These are phyloP conservation scores for Acanthurus tractus DNA, from an alignment of 2,797 vertebrate genomes.

Conservation along the genomic window DNA sequence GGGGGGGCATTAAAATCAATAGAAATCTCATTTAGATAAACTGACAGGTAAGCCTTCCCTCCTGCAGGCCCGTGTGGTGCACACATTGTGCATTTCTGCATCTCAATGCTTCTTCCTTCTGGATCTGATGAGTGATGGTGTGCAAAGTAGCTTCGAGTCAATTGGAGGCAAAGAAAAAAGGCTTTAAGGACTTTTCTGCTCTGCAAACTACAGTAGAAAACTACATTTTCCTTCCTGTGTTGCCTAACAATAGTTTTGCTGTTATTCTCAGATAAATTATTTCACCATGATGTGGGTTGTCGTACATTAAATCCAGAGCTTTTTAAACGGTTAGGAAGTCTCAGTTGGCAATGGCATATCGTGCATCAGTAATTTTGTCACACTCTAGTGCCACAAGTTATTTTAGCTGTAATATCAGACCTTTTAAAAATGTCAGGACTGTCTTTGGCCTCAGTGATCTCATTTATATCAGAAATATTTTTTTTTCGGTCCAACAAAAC, in stretches of 20 bases:
- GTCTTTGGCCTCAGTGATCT: not conserved
- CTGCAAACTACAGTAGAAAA: too few species aligned
- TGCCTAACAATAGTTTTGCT: constrained; percentile 12
- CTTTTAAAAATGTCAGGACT: constrained; percentile 20
- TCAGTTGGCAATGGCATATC: constrained; percentile 26
- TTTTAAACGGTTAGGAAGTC: constrained; percentile 24
- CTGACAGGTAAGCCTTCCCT: constrained; percentile 52
- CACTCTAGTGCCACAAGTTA: constrained; percentile 12
- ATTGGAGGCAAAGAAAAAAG: constrained; percentile 11
- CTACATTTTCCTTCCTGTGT: not conserved
- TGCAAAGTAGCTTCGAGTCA: constrained; percentile 33
- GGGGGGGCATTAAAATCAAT: constrained; percentile 58
- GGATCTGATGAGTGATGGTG: constrained; percentile 62
- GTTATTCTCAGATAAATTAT: constrained; percentile 36
- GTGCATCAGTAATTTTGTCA: constrained; percentile 26
- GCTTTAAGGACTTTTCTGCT: not conserved
- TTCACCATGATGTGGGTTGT: constrained; percentile 4
- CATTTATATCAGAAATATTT: not conserved
- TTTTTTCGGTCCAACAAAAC: not conserved
- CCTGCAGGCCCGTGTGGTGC: too few species aligned
- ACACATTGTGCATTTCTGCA: constrained; percentile 31
- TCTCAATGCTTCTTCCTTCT: constrained; percentile 42
- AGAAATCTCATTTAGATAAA: constrained; percentile 72
- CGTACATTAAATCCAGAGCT: constrained; percentile 23
- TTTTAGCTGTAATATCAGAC: constrained; percentile 1